phyloP scores from a whole-genome alignment of 2,797 vertebrate genomes.

The Xyrichtys novacula region DNA sequence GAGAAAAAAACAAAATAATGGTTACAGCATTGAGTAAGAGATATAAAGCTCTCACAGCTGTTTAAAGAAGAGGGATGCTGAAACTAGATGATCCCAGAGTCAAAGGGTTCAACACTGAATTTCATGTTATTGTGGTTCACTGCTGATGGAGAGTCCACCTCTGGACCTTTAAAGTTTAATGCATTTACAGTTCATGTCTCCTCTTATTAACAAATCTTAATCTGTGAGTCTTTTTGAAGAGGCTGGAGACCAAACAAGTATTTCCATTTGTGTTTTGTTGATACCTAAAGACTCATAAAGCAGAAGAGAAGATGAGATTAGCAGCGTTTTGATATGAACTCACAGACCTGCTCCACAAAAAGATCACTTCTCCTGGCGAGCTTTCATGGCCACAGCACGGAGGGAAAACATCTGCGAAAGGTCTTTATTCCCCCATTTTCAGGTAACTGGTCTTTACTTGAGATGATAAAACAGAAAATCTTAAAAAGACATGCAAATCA shows the following conservation, averaged over 20 bases:
- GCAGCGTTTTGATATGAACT: slow-evolving; percentile 42
- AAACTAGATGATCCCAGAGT: slow-evolving; percentile 4
- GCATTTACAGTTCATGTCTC: too few species aligned
- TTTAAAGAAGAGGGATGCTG: not conserved
- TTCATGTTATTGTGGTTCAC: not conserved
- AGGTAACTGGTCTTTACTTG: slow-evolving; percentile 4
- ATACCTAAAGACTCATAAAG: slow-evolving; percentile 11
- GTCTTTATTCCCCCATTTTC: slow-evolving; percentile 37
- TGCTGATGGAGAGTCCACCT: not conserved
- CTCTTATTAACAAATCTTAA: too few species aligned
- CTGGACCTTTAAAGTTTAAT: not conserved
- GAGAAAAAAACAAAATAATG: not conserved
- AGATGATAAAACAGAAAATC: too few species aligned
- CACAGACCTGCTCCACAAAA: slow-evolving; percentile 21
- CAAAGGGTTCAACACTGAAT: slow-evolving; percentile 1
- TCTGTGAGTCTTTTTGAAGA: not conserved
- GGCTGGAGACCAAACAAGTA: not conserved
- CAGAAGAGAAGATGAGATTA: slow-evolving; percentile 45
- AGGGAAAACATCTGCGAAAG: slow-evolving; percentile 58
- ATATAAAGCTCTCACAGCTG: not conserved
- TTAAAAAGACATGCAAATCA: slow-evolving; percentile 25
- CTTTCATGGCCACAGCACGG: slow-evolving; percentile 5
- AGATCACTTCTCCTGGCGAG: slow-evolving; percentile 49
- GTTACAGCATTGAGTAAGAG: not conserved
- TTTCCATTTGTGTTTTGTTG: slow-evolving; percentile 18